Base-by-base conservation (phyloP, 2,113 vertebrate species). In the Geococcyx californianus region DNA sequence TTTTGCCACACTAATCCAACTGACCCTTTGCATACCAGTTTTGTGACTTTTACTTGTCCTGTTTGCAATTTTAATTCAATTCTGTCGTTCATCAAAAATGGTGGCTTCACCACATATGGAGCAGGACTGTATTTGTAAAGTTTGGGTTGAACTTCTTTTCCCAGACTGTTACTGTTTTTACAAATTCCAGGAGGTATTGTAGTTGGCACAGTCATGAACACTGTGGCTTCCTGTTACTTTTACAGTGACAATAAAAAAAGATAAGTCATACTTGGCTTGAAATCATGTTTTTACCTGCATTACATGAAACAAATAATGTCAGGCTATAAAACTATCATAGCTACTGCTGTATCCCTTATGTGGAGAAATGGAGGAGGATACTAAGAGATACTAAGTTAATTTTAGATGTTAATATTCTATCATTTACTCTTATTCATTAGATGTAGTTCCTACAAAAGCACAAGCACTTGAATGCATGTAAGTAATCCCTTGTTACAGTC, bases 241-340 rank as follows among this genome's bases (percentile, higher is more conserved):
- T 51, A 52, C 26, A 0, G 1, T 26, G 31, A 26, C 4, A 9
- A n/a, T 55, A 33, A 19, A 18, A n/a, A 20, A 29, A n/a, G 8
- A 14, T 28, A 64, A 55, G 51, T 82, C 19, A 10, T 78, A 21
- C 34, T 82, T 68, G n/a, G 28, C 18, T 73, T 55, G 40, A 76
- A 87, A 36, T 90, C 8, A 14, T 47, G 6, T 10, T 85, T 83
- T 36, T 68, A 56, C 13, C 15, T 67, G 64, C 23, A 29, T 33
- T 87, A 28, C 24, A 7, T 26, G 25, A 45, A 67, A 54, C 29
- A 76, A 62, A 40, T 55, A 6, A 25, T 76, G 33, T 38, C 38
- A 56, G 6, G n/a, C 45, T 80, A 7, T 69, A 73, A 83, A 79
- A 56, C 21, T 34, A 1, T 24, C 28, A 11, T 31, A 52, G 34